Base-by-base conservation (phyloP, 1,140 invertebrate genomes). In the Plectrocnemia conspersa region DNA sequence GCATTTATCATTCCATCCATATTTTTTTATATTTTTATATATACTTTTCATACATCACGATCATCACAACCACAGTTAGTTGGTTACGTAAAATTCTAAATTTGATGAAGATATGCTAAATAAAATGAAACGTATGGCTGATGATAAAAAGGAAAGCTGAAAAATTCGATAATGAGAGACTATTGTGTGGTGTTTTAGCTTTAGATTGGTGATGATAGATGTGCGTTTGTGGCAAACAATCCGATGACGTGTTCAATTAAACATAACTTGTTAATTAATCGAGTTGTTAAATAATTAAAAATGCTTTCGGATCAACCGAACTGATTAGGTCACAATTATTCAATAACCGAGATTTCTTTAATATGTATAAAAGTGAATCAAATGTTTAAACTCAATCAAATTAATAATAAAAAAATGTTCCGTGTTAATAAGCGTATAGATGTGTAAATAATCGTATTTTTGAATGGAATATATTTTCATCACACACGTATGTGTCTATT, bases 231-330 rank as follows among this genome's bases (percentile, higher is more conserved):
- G 24, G 42, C 24, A 45, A 47, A 35, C 45, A 35, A 47, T 50
- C 33, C 29, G 47, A 50, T 18, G 47, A 50, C 47, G 47, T 50
- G 47, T 50, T 50, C 47, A 50, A 50, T 50, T 50, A 50, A 50
- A 50, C 27, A 38, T 21, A 38, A 38, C 25, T 19, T 15, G 27
- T 48, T 35, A 50, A 50, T 50, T 38, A 50, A 38, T 13, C 7
- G 15, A 50, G 29, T 50, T 11, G 18, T 40, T 40, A 42, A 42
- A n/a, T 23, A 27, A 45, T 27, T 15, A 45, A 27, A 27, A 16
- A 25, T 27, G 24, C 42, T 45, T 23, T 45, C 16, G 25, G 11
- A 16, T 45, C 23, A 45, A 45, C 13, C 24, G 40, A 10, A 3
- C 4, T 9, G 40, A 4, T 18, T 11, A 2, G 21, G 22, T 42